phyloP scores from a whole-genome alignment of 2,797 vertebrate genomes.

The Hippocampus kuda region DNA sequence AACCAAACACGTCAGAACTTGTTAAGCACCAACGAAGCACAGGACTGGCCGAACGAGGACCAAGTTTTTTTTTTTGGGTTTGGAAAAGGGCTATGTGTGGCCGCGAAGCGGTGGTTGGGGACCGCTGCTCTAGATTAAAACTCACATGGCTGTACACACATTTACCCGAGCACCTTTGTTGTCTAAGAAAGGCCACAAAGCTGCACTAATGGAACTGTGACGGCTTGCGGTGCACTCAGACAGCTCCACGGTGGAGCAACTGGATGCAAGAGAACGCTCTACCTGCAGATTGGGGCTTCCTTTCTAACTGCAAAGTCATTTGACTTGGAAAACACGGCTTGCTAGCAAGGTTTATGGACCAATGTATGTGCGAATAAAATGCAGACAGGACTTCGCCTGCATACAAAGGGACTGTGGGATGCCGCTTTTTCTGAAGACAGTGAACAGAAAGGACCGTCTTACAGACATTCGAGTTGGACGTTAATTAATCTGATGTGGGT shows the following conservation, averaged over 20 bases:
- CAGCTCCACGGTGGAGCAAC: conserved; percentile 17
- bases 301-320: conserved; percentile 20
- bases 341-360: conserved; percentile 41
- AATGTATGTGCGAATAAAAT: conserved; percentile 51
- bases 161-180: neutral
- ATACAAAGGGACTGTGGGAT: conserved; percentile 31
- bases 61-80: too few species aligned
- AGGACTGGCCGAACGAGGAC: too few species aligned
- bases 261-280: conserved; percentile 17
- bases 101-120: too few species aligned
- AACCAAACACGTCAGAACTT: too few species aligned
- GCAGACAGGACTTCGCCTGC: conserved; percentile 15
- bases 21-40: too few species aligned
- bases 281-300: conserved; percentile 22
- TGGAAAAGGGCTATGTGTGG: too few species aligned
- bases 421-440: conserved; percentile 19
- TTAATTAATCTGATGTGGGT: conserved; percentile 68
- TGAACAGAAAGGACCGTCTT: conserved; percentile 27
- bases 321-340: conserved; percentile 41
- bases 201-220: conserved; percentile 40
- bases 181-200: neutral
- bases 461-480: conserved; percentile 51
- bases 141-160: neutral
- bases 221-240: conserved; percentile 39
- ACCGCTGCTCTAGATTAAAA: neutral